Base-by-base conservation (phyloP, 2,888 invertebrate genomes). In the Alitta virens region DNA sequence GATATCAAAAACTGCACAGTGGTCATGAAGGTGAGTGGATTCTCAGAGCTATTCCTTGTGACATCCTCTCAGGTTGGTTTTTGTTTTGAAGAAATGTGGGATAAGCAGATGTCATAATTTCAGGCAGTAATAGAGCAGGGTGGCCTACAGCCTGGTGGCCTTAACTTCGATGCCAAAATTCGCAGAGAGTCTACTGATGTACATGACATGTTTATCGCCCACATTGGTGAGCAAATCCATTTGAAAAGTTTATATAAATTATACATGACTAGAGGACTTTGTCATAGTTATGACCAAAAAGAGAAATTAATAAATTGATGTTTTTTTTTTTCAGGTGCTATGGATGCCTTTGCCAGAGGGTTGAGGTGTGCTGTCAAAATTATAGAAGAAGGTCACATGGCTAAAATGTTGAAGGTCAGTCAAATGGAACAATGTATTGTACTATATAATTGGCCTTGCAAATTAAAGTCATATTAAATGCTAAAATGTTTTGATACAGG, bases 1-100 rank as follows among this genome's bases (percentile, higher is more conserved):
- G 84, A 86, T 71, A 78, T 79, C 57, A 85, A 83, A 67, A 83
- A 82, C 55, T 77, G 86, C 2, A 85, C 87, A 0, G 71, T 86
- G 25, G 84, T 87, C 78, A 86, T 87, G 87, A 87, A 87, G 76
- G 82, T 79, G 66, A n/a, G n/a, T n/a, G n/a, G n/a, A n/a, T n/a
- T n/a, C n/a, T n/a, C n/a, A n/a, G n/a, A n/a, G n/a, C n/a, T n/a
- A n/a, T n/a, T n/a, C n/a, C n/a, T n/a, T n/a, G n/a, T n/a, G n/a
- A n/a, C n/a, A n/a, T n/a, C n/a, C n/a, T n/a, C n/a, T n/a, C n/a
- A n/a, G n/a, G n/a, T n/a, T n/a, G n/a, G n/a, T n/a, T n/a, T n/a
- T n/a, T n/a, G n/a, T n/a, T n/a, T n/a, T n/a, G n/a, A n/a, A n/a
- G n/a, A n/a, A n/a, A n/a, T n/a, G n/a, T n/a, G n/a, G n/a, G n/a